Percentiles rank a stretch among this genome's conserved stretches.
These are phyloP conservation scores for Meghimatium bilineatum DNA, from an alignment of 2,888 invertebrate genomes.

Conservation along the genomic window DNA sequence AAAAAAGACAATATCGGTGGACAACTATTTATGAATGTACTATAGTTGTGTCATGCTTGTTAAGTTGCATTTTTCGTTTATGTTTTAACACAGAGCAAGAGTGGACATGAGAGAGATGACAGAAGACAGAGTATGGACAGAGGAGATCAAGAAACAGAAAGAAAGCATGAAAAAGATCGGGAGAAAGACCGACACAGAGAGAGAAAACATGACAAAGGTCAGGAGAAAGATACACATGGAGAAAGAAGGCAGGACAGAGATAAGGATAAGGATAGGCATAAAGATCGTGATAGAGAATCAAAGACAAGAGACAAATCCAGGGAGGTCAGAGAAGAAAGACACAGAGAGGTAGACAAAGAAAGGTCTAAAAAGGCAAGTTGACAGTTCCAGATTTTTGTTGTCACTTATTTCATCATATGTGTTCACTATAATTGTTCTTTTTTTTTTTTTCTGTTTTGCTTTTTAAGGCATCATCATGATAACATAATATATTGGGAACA, in stretches of 20 bases:
- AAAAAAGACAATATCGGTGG: no score
- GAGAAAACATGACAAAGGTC: slow-evolving; percentile 49
- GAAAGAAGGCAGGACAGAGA: slow-evolving; percentile 54
- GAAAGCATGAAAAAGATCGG: slow-evolving; percentile 48
- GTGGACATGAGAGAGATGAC: slow-evolving; percentile 34
- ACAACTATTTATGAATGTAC: no score
- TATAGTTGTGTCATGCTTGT: no score
- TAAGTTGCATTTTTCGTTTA: background rate
- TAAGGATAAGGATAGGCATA: slow-evolving; percentile 54
- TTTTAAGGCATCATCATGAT: no score
- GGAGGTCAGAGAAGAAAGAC: slow-evolving; percentile 43
- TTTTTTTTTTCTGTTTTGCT: no score
- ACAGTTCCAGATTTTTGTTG: background rate
- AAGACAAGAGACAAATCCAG: slow-evolving; percentile 44
- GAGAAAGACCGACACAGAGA: slow-evolving; percentile 49
- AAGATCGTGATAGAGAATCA: slow-evolving; percentile 38
- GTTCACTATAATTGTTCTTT: no score
- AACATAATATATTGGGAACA: no score
- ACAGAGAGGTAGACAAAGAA: slow-evolving; percentile 55
- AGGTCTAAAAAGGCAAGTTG: slow-evolving; percentile 23
- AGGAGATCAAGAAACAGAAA: slow-evolving; percentile 42
- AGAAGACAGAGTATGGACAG: slow-evolving; percentile 42
- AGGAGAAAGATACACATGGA: slow-evolving; percentile 49
- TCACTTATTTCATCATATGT: background rate
- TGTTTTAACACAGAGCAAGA: slow-evolving; percentile 36